Base-by-base conservation (phyloP, 2,888 invertebrate species). In the Saturnia japonica region DNA sequence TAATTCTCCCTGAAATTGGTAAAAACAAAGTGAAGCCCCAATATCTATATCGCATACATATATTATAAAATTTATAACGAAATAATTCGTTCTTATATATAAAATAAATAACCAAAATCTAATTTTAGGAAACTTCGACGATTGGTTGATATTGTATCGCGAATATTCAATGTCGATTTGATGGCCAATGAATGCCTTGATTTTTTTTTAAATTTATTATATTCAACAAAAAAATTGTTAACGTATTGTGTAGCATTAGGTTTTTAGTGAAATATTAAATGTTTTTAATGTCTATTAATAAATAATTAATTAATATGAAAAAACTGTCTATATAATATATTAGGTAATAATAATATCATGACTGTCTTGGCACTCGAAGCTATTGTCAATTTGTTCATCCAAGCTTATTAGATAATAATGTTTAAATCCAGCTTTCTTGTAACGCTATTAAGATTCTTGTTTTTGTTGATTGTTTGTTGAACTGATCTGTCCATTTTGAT, bases 401-500 rank as follows among this genome's bases (percentile, higher is more conserved):
- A 71, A 74, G 73, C 72, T 71, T 75, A 54, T 67, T 60, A 67
- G 47, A 68, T 68, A 64, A 45, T 51, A 64, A 64, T 25, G 85
- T 91, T 91, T 90, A 88, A 91, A 91, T 91, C 89, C 91, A 90
- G 91, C 91, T 91, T 87, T 80, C 78, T 71, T 78, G 82, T 82
- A 76, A 83, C 80, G 88, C 87, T 83, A 82, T 60, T 28, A 60
- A 28, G 28, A 60, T 82, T 77, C 78, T 82, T 81, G 78, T 81
- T 85, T 84, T 86, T 83, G 82, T 88, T 86, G 79, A 75, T 85
- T 82, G 74, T 82, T 86, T 88, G 86, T 85, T 87, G 82, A 88
- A 88, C 81, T 86, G 75, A 88, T 88, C 89, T 92, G 91, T 94
- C 91, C 91, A 90, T 91, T 88, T 88, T 87, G 75, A 89, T 88